These are phyloP conservation scores for Folsomia candida DNA, from an alignment of 2,888 invertebrate genomes.

Conservation along the genomic window DNA sequence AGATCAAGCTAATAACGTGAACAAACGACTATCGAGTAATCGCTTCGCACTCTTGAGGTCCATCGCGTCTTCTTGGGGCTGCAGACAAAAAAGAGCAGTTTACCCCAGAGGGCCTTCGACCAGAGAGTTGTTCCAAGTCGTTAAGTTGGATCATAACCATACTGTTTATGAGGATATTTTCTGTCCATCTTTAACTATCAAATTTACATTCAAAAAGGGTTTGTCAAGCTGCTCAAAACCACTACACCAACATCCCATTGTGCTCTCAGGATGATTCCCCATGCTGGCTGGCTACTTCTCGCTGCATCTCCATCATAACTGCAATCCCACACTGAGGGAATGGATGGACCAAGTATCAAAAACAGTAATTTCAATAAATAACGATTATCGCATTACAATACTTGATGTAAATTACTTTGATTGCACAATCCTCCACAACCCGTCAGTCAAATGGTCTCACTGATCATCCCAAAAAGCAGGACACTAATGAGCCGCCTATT, in stretches of 20 bases:
- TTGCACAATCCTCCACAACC: constrained; percentile 39
- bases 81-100: constrained; percentile 27
- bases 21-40: background rate
- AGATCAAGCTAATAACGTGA: background rate
- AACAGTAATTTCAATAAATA: constrained; percentile 50
- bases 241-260: constrained; percentile 19
- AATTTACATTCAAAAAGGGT: constrained; percentile 51
- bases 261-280: background rate
- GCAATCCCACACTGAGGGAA: background rate
- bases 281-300: too few species aligned
- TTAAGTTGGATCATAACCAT: constrained; percentile 50
- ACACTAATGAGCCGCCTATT: constrained; percentile 43
- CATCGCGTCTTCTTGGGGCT: background rate
- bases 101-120: constrained; percentile 45
- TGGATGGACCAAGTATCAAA: constrained; percentile 2
- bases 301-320: background rate
- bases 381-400: constrained; percentile 48
- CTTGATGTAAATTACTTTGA: constrained; percentile 46
- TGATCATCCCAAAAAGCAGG: constrained; percentile 7
- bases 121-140: constrained; percentile 44
- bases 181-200: constrained; percentile 50
- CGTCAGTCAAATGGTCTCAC: constrained; percentile 17
- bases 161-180: constrained; percentile 48
- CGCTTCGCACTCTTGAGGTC: background rate
- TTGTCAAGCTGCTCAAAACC: constrained; percentile 49